Evolutionary conservation across 1,140 invertebrate species (phyloP).

Genomic region (Chlorops oryzae): DNA sequence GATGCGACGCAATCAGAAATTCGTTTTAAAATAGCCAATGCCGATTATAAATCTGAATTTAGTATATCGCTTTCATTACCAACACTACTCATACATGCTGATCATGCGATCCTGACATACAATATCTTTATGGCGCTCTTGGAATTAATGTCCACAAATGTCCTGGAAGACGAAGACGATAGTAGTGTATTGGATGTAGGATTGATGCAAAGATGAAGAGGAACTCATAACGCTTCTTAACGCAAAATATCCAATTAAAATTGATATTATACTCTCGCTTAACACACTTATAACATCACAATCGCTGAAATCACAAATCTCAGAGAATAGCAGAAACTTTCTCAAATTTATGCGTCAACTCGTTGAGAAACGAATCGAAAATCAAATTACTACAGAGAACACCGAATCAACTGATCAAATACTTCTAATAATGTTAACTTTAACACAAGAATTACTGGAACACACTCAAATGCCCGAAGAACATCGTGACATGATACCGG

Average conservation of each 20-base stretch:
- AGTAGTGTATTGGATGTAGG: constrained; percentile 5
- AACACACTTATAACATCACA: constrained; percentile 31
- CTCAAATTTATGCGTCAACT: constrained; percentile 22
- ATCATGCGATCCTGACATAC: constrained; percentile 28
- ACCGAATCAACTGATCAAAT: constrained; percentile 23
- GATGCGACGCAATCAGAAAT: neutral
- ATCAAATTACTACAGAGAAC: neutral
- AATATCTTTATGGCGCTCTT: constrained; percentile 33
- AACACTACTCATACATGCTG: constrained; percentile 17
- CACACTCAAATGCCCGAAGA: constrained; percentile 13
- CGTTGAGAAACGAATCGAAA: constrained; percentile 13
- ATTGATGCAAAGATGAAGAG: constrained; percentile 25
- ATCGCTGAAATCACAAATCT: constrained; percentile 29
- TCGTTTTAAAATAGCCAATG: constrained; percentile 18
- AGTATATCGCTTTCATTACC: constrained; percentile 16
- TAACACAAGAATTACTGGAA: constrained; percentile 35
- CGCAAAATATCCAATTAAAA: constrained; percentile 27
- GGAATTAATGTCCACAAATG: constrained; percentile 15
- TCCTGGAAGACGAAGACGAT: neutral
- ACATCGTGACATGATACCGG: constrained; percentile 3
- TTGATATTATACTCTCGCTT: constrained; percentile 32
- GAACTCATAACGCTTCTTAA: constrained; percentile 32
- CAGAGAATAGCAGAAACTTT: constrained; percentile 27
- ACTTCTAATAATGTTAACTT: constrained; percentile 26
- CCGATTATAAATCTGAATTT: constrained; percentile 13